Percentiles rank a stretch among this genome's conserved stretches.
Evolutionary conservation across 2,797 vertebrate species (phyloP).

Genomic region (Petrocephalus sullivani): DNA sequence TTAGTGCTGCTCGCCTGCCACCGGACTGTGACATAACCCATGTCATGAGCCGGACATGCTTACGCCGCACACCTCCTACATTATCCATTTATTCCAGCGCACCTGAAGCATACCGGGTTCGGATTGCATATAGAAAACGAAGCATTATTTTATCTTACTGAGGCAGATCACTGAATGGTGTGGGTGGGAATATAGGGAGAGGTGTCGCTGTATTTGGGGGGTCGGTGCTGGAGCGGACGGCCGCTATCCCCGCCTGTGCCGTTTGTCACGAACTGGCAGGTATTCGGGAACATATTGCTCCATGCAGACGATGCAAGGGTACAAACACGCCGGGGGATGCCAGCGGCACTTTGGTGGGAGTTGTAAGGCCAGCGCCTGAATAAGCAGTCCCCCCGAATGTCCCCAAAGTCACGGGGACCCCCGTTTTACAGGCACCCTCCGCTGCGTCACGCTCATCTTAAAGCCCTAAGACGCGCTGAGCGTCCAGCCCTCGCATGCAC

Average conservation of each 20-base stretch:
- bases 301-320: slow-evolving; percentile 47
- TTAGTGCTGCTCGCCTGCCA: neutral
- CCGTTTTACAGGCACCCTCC: neutral
- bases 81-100: neutral
- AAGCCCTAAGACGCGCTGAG: neutral
- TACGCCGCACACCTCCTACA: neutral
- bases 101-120: neutral
- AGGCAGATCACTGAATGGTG: neutral
- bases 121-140: neutral
- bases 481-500: neutral
- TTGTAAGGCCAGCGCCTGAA: slow-evolving; percentile 27
- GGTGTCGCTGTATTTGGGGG: slow-evolving; percentile 32
- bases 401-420: neutral
- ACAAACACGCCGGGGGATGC: slow-evolving; percentile 38
- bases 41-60: neutral
- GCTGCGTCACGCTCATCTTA: neutral
- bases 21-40: neutral
- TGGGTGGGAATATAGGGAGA: slow-evolving; percentile 26
- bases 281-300: slow-evolving; percentile 58
- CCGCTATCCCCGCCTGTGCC: slow-evolving; percentile 59
- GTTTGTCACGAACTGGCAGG: slow-evolving; percentile 54
- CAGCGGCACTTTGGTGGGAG: slow-evolving; percentile 29
- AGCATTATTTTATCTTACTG: neutral
- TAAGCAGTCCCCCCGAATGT: slow-evolving; percentile 26
- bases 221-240: slow-evolving; percentile 51